These are phyloP conservation scores for Drosophila aldrichi DNA, from an alignment of 2,888 invertebrate species.

Conservation along the genomic window DNA sequence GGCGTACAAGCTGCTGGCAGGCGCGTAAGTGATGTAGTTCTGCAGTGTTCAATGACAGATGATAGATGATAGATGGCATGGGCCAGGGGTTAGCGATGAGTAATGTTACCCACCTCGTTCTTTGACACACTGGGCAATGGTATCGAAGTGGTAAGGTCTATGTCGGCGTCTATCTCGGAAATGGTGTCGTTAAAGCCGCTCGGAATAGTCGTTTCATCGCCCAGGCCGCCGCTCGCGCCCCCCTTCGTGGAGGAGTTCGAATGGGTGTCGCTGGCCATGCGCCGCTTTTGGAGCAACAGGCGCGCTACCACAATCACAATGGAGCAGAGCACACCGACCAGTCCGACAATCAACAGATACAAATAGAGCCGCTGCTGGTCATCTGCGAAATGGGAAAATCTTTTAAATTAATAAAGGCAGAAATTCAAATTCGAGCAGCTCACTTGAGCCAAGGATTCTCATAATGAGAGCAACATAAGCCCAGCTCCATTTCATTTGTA, in stretches of 20 bases:
- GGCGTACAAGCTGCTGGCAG: slow-evolving; percentile 82
- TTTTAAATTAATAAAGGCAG: slow-evolving; percentile 16
- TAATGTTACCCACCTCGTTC: slow-evolving; percentile 82
- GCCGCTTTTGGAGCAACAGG: slow-evolving; percentile 89
- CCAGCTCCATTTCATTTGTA: slow-evolving; percentile 10
- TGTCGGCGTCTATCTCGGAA: slow-evolving; percentile 92
- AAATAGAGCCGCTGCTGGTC: slow-evolving; percentile 89
- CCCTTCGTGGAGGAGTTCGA: slow-evolving; percentile 87
- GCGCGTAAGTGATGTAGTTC: slow-evolving; percentile 84
- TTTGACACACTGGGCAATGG: slow-evolving; percentile 86
- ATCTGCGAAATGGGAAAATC: slow-evolving; percentile 64
- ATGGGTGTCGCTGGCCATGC: slow-evolving; percentile 86
- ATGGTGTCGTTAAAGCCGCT: slow-evolving; percentile 94
- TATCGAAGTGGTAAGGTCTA: slow-evolving; percentile 88
- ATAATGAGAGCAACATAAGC: slow-evolving; percentile 15
- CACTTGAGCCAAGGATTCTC: slow-evolving; percentile 44
- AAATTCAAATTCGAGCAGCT: slow-evolving; percentile 19
- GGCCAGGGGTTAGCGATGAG: slow-evolving; percentile 14
- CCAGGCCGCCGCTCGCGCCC: slow-evolving; percentile 42
- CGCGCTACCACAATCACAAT: slow-evolving; percentile 90
- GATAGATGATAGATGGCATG: slow-evolving; percentile 17
- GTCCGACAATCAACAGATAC: slow-evolving; percentile 91
- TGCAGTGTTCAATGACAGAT: slow-evolving; percentile 42
- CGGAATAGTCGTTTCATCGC: slow-evolving; percentile 89
- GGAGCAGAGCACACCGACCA: slow-evolving; percentile 90